These are phyloP conservation scores for Drosophila sulfurigaster DNA, from an alignment of 1,140 invertebrate species.

Conservation along the genomic window DNA sequence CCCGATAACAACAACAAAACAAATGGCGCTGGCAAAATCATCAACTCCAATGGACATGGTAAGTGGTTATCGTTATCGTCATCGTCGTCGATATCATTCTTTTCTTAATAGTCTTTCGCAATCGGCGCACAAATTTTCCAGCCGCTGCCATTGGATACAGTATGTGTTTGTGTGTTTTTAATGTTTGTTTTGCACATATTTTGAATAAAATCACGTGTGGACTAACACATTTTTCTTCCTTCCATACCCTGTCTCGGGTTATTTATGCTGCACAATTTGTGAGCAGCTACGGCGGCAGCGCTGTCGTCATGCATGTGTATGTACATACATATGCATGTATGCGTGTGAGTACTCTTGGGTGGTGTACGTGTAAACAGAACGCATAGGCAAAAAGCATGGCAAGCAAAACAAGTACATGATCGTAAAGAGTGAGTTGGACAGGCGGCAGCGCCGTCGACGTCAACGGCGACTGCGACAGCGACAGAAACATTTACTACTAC, in stretches of 20 bases:
- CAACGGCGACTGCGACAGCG: slow-evolving; percentile 23
- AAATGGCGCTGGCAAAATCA: slow-evolving; percentile 53
- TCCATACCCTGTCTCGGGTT: slow-evolving; percentile 18
- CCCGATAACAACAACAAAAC: slow-evolving; percentile 78
- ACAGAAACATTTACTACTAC: slow-evolving; percentile 39
- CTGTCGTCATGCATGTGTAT: slow-evolving; percentile 22
- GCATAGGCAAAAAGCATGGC: slow-evolving; percentile 48
- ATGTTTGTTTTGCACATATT: slow-evolving; percentile 40
- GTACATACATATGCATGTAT: slow-evolving; percentile 23
- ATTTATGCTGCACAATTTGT: slow-evolving; percentile 25
- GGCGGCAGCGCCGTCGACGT: slow-evolving; percentile 35
- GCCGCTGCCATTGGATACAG: background rate
- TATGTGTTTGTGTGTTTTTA: slow-evolving; percentile 1
- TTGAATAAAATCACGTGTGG: slow-evolving; percentile 60
- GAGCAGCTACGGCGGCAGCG: slow-evolving; percentile 13
- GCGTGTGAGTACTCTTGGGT: slow-evolving; percentile 47
- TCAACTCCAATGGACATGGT: slow-evolving; percentile 71
- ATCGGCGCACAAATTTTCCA: slow-evolving; percentile 47
- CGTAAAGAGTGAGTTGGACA: slow-evolving; percentile 67
- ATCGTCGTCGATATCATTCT: slow-evolving; percentile 19
- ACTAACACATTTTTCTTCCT: slow-evolving; percentile 33
- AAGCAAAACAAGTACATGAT: slow-evolving; percentile 76
- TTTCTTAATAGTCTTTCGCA: slow-evolving; percentile 24
- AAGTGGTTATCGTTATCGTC: slow-evolving; percentile 45
- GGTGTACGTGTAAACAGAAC: slow-evolving; percentile 78